Base-by-base conservation (phyloP, 2,888 invertebrate genomes). In the Eupithecia tripunctaria region DNA sequence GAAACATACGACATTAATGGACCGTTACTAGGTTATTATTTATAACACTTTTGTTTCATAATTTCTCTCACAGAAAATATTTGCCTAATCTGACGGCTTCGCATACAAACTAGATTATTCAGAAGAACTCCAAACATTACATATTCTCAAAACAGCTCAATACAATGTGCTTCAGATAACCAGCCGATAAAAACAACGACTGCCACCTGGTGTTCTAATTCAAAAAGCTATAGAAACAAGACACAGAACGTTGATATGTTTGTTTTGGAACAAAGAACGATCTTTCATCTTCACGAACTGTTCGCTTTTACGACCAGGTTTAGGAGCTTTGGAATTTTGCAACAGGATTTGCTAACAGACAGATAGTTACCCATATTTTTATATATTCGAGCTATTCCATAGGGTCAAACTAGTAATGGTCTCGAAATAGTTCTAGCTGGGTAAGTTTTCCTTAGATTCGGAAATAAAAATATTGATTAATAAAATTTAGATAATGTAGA, bases 141-240 rank as follows among this genome's bases (percentile, higher is more conserved):
- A 43, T 43, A 66, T 51, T 62, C 66, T 43, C 66, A 29, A 51
- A 67, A 29, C 27, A 60, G 3, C 25, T 59, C 36, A 38, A 6
- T 1, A 43, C 21, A 41, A 25, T n/a, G 67, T 38, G 59, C 71
- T 74, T 60, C 14, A 68, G 63, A 68, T 67, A 71, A 67, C 69
- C 68, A 51, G 29, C 38, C 66, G 62, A 71, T 69, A 71, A 70
- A 62, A 74, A 67, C n/a, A 64, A 27, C 25, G 69, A 59, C 38
- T 56, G 56, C 63, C 74, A 74, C 69, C 71, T 72, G 74, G 66
- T 71, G 69, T 51, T 64, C 69, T 64, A 47, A 60, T 74, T 72
- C 29, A 56, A 62, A 71, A 74, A 64, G 59, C 21, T 36, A 71
- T 67, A 41, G 32, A 68, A 71, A 71, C 68, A 64, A 74, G 74